Percentiles rank a stretch among this genome's conserved stretches.
These are phyloP conservation scores for Anoplolepis gracilipes DNA, from an alignment of 1,140 invertebrate genomes.

Conservation along the genomic window DNA sequence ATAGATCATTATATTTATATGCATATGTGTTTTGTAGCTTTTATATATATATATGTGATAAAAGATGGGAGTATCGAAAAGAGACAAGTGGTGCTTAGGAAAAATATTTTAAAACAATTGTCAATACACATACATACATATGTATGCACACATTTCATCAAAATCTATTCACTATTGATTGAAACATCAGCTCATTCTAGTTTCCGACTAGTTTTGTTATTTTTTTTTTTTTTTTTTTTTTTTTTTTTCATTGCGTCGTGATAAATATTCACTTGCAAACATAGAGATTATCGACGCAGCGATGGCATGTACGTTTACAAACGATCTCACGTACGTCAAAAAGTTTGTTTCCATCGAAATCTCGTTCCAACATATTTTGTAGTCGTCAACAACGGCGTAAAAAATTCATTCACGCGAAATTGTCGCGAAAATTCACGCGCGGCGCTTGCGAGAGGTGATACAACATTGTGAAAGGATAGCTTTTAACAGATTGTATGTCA, in stretches of 20 bases:
- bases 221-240: no score
- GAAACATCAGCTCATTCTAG: neutral
- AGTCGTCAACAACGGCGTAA: conserved; percentile 4
- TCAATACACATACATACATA: neutral
- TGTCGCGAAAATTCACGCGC: neutral
- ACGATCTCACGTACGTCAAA: conserved; percentile 10
- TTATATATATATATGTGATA: neutral
- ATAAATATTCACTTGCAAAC: conserved; percentile 37
- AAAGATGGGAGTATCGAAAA: no score
- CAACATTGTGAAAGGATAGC: neutral
- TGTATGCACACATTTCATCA: neutral
- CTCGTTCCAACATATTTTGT: conserved; percentile 26
- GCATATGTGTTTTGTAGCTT: no score
- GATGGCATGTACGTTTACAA: conserved; percentile 3
- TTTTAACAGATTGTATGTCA: conserved; percentile 18
- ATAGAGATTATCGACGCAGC: neutral
- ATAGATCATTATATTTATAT: conserved; percentile 2
- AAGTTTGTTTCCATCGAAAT: conserved; percentile 37
- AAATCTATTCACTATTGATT: conserved; percentile 9
- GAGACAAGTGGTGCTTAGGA: neutral
- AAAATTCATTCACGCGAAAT: conserved; percentile 49
- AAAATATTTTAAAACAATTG: neutral
- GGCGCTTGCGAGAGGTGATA: neutral
- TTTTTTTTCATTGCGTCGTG: conserved; percentile 12
- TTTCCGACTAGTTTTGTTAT: no score